Conservation (phyloP, 92 coral and sea anemone species). For the Desmophyllum pertusum region DNA sequence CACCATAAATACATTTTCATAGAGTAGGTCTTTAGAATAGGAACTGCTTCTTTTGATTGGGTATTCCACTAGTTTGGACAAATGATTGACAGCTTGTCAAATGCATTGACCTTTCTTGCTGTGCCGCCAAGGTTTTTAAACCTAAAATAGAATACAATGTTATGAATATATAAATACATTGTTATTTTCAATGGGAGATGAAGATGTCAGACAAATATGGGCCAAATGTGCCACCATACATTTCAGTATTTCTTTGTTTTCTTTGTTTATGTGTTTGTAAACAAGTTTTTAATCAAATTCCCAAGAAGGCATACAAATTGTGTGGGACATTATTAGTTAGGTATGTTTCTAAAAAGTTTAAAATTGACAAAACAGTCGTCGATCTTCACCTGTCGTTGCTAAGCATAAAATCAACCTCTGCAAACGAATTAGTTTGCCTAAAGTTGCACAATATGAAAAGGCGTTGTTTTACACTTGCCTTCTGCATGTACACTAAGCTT, state of each 20-base stretch:
- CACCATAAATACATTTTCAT: conserved; percentile 66
- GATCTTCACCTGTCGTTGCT: too few species aligned
- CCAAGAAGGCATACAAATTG: not conserved
- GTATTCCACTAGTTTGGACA: conserved; percentile 58
- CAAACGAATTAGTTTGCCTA: too few species aligned
- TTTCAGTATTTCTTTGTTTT: not conserved
- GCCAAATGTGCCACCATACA: conserved; percentile 21
- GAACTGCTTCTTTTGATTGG: conserved; percentile 48
- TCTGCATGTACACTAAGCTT: too few species aligned
- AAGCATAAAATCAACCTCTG: too few species aligned
- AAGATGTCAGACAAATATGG: not conserved
- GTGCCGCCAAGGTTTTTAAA: conserved; percentile 32
- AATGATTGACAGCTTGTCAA: conserved; percentile 41
- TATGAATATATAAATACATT: not conserved
- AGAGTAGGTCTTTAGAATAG: conserved; percentile 49
- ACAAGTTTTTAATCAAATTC: not conserved
- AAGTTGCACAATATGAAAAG: too few species aligned
- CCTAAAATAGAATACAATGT: conserved; percentile 20
- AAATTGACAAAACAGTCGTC: too few species aligned
- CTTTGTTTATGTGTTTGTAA: not conserved
- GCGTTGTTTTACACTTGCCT: too few species aligned
- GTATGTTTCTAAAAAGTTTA: too few species aligned
- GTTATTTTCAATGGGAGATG: not conserved
- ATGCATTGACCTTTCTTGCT: conserved; percentile 63
- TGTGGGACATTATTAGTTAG: not conserved